Evolutionary conservation across 2,797 vertebrate species (phyloP).

Genomic region (Lithobates pipiens): DNA sequence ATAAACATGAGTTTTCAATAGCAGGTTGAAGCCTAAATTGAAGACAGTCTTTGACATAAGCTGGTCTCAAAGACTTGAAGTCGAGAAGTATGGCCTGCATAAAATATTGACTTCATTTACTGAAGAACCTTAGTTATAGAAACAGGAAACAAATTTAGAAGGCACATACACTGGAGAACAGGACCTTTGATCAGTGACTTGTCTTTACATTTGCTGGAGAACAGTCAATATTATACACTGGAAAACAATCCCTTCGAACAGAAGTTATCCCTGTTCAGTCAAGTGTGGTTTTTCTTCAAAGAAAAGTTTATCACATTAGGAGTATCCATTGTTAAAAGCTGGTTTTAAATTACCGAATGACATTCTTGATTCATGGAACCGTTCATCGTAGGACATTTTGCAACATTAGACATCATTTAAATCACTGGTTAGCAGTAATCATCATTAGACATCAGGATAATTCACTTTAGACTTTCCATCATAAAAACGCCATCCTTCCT

Average conservation of each 20-base stretch:
- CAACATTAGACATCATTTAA: not conserved
- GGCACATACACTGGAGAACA: not conserved
- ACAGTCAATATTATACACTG: not conserved
- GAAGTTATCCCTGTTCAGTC: not conserved
- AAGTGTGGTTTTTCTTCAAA: not conserved
- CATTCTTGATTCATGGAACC: not conserved
- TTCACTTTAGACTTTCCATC: not conserved
- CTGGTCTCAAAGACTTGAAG: not conserved
- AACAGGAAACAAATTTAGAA: not conserved
- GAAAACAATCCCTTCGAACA: not conserved
- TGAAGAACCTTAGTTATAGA: not conserved
- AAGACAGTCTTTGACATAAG: not conserved
- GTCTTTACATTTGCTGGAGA: not conserved
- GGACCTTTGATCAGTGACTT: not conserved
- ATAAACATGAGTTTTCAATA: too few species aligned
- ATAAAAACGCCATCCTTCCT: not conserved
- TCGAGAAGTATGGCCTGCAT: not conserved
- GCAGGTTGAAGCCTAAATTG: not conserved
- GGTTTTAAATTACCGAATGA: not conserved
- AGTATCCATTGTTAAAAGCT: not conserved
- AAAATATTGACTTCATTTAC: not conserved
- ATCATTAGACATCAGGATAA: not conserved
- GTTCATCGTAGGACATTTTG: not conserved
- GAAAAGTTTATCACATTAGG: not conserved
- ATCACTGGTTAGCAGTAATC: not conserved